These are phyloP conservation scores for Coelinius sp. DNA, from an alignment of 2,888 invertebrate genomes.

Conservation along the genomic window DNA sequence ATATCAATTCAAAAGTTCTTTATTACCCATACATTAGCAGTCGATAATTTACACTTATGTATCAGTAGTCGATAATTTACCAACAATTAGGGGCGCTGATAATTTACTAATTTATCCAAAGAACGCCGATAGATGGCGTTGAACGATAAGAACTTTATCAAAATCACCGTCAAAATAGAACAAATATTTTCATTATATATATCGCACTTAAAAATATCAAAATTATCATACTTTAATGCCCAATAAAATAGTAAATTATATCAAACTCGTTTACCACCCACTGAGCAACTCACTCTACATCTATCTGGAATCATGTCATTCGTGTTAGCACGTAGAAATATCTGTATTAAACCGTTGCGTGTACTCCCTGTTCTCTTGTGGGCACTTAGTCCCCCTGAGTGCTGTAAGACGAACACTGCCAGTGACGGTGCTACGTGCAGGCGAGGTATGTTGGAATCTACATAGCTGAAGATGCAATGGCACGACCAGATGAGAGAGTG, in stretches of 20 bases:
- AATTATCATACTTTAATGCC: no score
- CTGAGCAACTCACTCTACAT: background rate
- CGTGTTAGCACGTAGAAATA: constrained; percentile 29
- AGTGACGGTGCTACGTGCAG: constrained; percentile 11
- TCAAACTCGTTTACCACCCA: background rate
- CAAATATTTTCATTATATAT: no score
- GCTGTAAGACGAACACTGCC: constrained; percentile 21
- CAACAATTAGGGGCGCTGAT: no score
- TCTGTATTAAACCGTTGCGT: constrained; percentile 23
- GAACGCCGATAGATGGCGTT: no score
- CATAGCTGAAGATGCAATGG: constrained; percentile 15
- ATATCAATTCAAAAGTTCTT: no score
- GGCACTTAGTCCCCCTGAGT: constrained; percentile 5
- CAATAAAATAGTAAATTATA: background rate
- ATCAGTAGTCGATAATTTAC: no score
- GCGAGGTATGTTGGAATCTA: constrained; percentile 6
- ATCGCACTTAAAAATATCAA: no score
- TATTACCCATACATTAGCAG: no score
- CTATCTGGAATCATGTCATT: constrained; percentile 12
- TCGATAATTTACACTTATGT: no score
- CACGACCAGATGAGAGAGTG: background rate
- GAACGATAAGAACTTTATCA: no score
- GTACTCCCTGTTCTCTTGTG: constrained; percentile 8
- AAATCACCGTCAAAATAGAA: no score
- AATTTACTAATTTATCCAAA: no score